Evolutionary conservation across 2,797 vertebrate genomes (phyloP).

Genomic region (Lepus oiostolus): DNA sequence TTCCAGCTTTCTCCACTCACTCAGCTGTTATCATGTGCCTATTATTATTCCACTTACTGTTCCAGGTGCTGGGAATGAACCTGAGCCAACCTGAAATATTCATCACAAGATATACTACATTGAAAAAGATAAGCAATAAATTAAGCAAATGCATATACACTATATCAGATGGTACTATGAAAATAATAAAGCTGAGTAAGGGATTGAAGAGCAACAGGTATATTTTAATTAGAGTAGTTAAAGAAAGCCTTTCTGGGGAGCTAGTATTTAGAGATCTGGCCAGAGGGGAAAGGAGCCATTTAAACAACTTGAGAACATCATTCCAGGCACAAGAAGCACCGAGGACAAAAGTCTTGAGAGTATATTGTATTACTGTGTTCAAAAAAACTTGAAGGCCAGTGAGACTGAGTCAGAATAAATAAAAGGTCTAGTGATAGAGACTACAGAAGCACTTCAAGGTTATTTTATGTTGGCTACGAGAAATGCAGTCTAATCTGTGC

Average conservation of each 20-base stretch:
- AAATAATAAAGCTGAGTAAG: neutral
- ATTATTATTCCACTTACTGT: neutral
- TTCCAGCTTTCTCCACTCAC: neutral
- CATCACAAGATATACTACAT: neutral
- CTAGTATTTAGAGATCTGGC: neutral
- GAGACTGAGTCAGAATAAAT: neutral
- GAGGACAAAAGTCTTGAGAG: neutral
- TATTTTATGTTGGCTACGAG: neutral
- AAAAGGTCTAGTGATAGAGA: neutral
- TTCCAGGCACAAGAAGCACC: neutral
- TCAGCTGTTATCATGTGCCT: neutral
- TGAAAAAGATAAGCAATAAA: neutral
- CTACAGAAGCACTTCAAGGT: neutral
- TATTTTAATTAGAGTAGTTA: conserved; percentile 16
- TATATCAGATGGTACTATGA: neutral
- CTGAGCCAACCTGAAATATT: neutral
- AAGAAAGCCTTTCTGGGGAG: neutral
- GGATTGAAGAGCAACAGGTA: neutral
- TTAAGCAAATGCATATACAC: neutral
- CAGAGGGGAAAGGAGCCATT: neutral
- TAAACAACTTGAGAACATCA: neutral
- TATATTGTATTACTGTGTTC: neutral
- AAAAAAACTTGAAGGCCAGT: neutral
- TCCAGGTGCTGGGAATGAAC: neutral
- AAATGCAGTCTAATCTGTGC: conserved; percentile 21